Evolutionary conservation across 2,888 invertebrate species (phyloP).

Genomic region (Calameuta filiformis): DNA sequence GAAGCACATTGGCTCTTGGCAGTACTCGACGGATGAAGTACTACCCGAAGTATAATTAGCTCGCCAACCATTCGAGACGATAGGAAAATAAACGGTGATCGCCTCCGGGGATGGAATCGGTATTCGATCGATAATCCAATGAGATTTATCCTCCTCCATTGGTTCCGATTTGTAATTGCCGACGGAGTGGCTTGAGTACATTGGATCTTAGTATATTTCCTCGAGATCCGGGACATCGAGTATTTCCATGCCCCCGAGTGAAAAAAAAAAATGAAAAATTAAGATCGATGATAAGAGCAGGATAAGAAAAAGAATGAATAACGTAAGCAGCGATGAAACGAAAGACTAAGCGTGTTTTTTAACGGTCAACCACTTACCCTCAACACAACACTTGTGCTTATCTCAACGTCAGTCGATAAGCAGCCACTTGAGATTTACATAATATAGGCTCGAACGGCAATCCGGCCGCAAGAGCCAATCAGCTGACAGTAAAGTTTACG

Average conservation of each 20-base stretch:
- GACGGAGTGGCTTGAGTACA: neutral
- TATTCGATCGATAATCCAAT: slow-evolving; percentile 40
- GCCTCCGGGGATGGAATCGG: slow-evolving; percentile 5
- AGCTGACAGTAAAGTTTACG: neutral
- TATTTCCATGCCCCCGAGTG: neutral
- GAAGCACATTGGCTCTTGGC: neutral
- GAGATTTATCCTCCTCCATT: slow-evolving; percentile 26
- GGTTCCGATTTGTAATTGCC: slow-evolving; percentile 7
- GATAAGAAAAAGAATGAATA: neutral
- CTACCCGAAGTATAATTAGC: neutral
- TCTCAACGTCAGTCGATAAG: slow-evolving; percentile 18
- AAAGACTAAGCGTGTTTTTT: neutral
- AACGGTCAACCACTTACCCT: neutral
- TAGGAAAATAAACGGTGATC: neutral
- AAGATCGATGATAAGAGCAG: neutral
- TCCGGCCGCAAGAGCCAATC: neutral
- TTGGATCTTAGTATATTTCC: neutral
- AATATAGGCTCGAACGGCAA: slow-evolving; percentile 7
- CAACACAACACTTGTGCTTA: slow-evolving; percentile 8
- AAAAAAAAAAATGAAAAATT: neutral
- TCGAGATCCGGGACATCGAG: neutral
- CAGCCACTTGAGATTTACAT: slow-evolving; percentile 18
- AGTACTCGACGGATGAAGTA: neutral
- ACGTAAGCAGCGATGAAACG: neutral
- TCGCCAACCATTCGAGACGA: neutral